A percentile compares a stretch with the other conserved stretches of the same genome.
phyloP scores from a whole-genome alignment of 2,888 invertebrate genomes.

The Trypoxylon attenuatum region DNA sequence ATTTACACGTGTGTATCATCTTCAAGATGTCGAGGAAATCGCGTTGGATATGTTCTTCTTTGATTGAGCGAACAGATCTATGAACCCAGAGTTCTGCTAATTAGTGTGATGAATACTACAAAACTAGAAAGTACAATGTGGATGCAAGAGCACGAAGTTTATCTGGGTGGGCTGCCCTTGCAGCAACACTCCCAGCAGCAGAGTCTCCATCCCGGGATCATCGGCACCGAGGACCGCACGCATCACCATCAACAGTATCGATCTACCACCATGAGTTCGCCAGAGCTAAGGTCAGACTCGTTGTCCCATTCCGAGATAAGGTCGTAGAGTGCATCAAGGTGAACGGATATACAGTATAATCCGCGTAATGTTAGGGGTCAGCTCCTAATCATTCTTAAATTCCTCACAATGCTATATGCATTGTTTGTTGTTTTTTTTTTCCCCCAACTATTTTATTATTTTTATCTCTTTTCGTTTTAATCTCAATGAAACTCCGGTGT shows the following conservation, averaged over 20 bases:
- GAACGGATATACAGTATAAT: slow-evolving; percentile 34
- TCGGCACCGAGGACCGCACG: too few relatives aligned
- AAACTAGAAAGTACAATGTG: slow-evolving; percentile 43
- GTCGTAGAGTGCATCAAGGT: slow-evolving; percentile 24
- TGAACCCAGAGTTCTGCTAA: not conserved
- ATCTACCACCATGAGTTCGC: slow-evolving; percentile 50
- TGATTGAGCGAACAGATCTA: not conserved
- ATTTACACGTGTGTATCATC: too few relatives aligned
- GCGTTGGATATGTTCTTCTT: not conserved
- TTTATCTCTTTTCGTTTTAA: too few relatives aligned
- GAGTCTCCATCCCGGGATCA: slow-evolving; percentile 43
- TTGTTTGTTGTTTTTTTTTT: not conserved
- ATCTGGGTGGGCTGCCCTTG: slow-evolving; percentile 34
- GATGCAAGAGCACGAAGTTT: slow-evolving; percentile 47
- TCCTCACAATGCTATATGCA: not conserved
- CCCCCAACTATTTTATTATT: too few relatives aligned
- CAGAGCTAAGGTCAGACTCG: slow-evolving; percentile 60
- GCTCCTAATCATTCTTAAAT: slow-evolving; percentile 9
- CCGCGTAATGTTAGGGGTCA: slow-evolving; percentile 17
- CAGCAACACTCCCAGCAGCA: slow-evolving; percentile 50
- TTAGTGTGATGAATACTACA: not conserved
- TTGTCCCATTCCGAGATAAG: slow-evolving; percentile 44
- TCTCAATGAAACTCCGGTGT: too few relatives aligned
- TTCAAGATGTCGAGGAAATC: too few relatives aligned
- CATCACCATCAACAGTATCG: slow-evolving; percentile 34